Conservation (phyloP, 2,113 vertebrate species). For the Gasterosteus aculeatus region DNA sequence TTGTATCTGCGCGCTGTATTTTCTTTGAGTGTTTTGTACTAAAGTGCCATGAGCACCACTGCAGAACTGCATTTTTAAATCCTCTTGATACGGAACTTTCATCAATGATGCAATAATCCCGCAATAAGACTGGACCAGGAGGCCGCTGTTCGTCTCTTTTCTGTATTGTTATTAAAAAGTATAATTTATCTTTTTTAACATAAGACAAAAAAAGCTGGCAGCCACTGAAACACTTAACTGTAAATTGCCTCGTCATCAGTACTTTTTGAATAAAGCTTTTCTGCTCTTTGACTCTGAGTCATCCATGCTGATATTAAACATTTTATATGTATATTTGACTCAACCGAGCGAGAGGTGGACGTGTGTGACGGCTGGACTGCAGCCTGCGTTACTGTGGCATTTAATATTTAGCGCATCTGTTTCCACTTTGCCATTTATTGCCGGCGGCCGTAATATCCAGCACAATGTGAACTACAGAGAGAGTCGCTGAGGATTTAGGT, state of each 20-base stretch:
- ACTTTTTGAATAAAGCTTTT: not conserved
- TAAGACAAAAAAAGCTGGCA: not conserved
- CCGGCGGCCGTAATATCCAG: conserved; percentile 13
- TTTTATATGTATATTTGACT: not conserved
- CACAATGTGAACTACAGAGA: not conserved
- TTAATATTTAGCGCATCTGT: conserved; percentile 53
- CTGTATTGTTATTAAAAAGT: not conserved
- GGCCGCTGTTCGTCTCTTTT: not conserved
- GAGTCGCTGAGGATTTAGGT: not conserved
- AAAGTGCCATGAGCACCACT: conserved; percentile 3
- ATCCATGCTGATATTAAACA: not conserved
- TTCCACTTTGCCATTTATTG: conserved; percentile 12
- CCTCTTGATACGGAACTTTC: not conserved
- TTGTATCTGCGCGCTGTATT: not conserved
- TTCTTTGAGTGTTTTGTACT: not conserved
- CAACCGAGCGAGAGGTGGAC: not conserved
- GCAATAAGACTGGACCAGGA: too few relatives aligned
- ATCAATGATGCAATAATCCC: not conserved
- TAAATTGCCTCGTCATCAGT: not conserved
- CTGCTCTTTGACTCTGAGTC: not conserved
- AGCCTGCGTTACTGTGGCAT: conserved; percentile 15
- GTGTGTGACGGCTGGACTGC: not conserved
- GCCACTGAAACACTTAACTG: not conserved
- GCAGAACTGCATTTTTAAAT: conserved; percentile 3
- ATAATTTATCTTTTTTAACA: not conserved